phyloP scores from a whole-genome alignment of 2,113 vertebrate species.

The Cryptotis parvus region DNA sequence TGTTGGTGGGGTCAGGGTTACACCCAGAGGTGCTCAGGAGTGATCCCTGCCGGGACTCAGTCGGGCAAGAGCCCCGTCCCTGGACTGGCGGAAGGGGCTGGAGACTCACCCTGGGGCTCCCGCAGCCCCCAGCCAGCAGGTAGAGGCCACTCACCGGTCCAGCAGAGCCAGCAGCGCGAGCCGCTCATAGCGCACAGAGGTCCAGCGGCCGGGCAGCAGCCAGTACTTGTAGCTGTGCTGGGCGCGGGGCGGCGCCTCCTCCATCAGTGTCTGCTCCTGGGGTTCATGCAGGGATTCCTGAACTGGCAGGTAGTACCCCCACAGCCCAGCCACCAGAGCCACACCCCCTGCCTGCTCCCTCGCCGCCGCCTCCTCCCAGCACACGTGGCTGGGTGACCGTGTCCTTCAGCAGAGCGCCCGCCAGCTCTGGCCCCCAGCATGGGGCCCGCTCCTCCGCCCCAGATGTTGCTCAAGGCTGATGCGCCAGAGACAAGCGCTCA shows the following conservation, averaged over 20 bases:
- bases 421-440: background rate
- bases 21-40: too few relatives aligned
- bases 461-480: background rate
- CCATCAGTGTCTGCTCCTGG: conserved; percentile 95
- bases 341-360: background rate
- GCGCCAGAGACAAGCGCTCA: background rate
- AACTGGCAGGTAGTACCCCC: conserved; percentile 93
- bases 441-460: background rate
- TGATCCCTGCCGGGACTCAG: too few relatives aligned
- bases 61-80: too few relatives aligned
- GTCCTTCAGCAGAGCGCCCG: background rate
- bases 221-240: conserved; percentile 90
- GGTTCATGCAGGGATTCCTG: conserved; percentile 95
- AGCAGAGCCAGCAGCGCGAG: conserved; percentile 88
- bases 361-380: background rate
- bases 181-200: conserved; percentile 89
- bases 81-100: too few relatives aligned
- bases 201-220: conserved; percentile 89
- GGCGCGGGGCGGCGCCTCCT: conserved; percentile 90
- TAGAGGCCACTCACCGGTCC: conserved; percentile 84
- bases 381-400: background rate
- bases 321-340: conserved; percentile 87
- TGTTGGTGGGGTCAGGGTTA: too few relatives aligned
- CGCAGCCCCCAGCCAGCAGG: background rate
- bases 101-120: too few relatives aligned